Conservation (phyloP, 2,113 vertebrate genomes). For the Hemiscyllium ocellatum region DNA sequence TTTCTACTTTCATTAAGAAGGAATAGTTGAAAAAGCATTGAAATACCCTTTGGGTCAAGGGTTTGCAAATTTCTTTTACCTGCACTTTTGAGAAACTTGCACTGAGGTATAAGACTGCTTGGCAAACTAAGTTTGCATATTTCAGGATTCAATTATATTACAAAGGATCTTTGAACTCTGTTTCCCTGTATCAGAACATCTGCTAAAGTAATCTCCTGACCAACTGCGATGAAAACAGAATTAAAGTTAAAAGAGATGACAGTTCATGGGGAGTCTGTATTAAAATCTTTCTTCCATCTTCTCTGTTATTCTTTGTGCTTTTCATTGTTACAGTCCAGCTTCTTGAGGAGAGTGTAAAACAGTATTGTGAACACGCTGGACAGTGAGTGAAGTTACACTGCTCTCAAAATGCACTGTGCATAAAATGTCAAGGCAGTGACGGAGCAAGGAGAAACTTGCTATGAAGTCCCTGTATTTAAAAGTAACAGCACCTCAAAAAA, state of each 20-base stretch:
- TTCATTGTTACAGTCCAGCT: not conserved
- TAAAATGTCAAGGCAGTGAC: not conserved
- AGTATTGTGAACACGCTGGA: not conserved
- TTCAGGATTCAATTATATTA: conserved; percentile 19
- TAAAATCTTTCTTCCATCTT: not conserved
- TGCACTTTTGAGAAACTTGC: not conserved
- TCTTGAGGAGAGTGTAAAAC: not conserved
- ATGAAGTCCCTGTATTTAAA: not conserved
- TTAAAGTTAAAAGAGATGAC: conserved; percentile 14
- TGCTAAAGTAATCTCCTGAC: conserved; percentile 23
- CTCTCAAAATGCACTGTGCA: not conserved
- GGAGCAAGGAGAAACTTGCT: not conserved
- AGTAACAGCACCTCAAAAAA: not conserved
- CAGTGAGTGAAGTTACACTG: not conserved
- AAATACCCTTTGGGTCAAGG: not conserved
- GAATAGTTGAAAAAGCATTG: conserved; percentile 2
- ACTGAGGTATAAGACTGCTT: not conserved
- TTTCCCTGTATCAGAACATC: not conserved
- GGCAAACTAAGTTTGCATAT: not conserved
- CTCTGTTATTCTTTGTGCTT: not conserved
- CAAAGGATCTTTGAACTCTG: not conserved
- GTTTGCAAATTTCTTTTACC: not conserved
- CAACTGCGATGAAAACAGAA: conserved; percentile 22
- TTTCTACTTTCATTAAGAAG: conserved; percentile 8
- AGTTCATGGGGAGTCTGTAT: not conserved